phyloP scores from a whole-genome alignment of 2,113 vertebrate species.

The Axis porcinus region DNA sequence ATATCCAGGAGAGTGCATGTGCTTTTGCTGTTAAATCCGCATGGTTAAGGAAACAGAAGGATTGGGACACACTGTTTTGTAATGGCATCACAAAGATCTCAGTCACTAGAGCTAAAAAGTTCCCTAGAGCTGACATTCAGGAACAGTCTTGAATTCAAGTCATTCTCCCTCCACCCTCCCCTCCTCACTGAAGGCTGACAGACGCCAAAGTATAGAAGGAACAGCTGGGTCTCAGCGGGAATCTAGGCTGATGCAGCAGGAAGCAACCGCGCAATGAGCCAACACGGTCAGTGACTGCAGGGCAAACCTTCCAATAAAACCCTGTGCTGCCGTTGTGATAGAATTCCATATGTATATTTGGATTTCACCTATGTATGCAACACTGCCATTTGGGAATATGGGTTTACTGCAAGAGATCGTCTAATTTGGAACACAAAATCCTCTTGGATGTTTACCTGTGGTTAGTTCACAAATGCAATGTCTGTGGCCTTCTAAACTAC shows the following conservation, averaged over 20 bases:
- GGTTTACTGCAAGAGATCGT: neutral
- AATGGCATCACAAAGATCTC: neutral
- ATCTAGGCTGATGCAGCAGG: neutral
- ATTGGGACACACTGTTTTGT: neutral
- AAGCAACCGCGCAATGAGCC: fast-evolving
- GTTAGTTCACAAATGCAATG: neutral
- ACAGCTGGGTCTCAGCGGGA: neutral
- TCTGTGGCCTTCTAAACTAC: neutral
- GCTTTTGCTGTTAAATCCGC: neutral
- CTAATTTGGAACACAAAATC: neutral
- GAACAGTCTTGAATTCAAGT: neutral
- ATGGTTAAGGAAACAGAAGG: neutral
- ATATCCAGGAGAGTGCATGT: neutral
- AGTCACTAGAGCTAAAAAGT: neutral
- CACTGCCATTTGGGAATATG: neutral
- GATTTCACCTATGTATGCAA: neutral
- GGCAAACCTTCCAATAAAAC: neutral
- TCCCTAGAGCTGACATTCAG: neutral
- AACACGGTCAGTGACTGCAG: neutral
- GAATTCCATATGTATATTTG: neutral
- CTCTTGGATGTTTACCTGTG: neutral
- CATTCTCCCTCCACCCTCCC: neutral
- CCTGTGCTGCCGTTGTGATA: neutral
- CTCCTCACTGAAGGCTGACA: neutral
- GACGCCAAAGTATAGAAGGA: fast-evolving